Evolutionary conservation across 2,113 vertebrate species (phyloP).

Genomic region (Chinchilla lanigera): DNA sequence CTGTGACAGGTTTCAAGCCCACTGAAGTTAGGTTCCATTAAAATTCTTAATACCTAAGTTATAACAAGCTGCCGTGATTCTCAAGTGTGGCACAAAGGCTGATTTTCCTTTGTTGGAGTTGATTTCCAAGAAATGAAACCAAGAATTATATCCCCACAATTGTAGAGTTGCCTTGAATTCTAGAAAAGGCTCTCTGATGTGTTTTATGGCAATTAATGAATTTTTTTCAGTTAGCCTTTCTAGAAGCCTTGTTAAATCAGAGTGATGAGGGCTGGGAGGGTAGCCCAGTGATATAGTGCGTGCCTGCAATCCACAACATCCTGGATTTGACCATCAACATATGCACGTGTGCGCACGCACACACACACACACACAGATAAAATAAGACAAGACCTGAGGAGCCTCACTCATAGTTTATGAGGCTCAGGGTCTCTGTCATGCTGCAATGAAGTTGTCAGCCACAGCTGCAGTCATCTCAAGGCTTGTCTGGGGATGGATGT

Average conservation of each 20-base stretch:
- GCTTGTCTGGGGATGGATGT: neutral
- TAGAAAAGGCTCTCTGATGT: no score
- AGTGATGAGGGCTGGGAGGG: neutral
- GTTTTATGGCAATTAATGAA: no score
- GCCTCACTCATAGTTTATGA: neutral
- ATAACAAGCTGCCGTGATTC: neutral
- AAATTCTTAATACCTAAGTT: constrained; percentile 37
- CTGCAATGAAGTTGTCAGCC: neutral
- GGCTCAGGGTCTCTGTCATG: neutral
- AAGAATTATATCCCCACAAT: no score
- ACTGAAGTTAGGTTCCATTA: neutral
- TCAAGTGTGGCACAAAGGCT: neutral
- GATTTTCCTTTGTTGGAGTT: no score
- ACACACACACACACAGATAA: neutral
- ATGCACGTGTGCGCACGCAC: fast-evolving
- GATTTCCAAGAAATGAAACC: no score
- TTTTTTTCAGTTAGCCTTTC: no score
- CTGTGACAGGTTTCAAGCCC: neutral
- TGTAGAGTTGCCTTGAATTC: no score
- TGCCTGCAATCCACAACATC: neutral
- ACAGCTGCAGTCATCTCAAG: neutral
- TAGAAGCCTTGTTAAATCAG: neutral
- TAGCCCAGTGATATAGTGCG: neutral
- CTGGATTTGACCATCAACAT: neutral
- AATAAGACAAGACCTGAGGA: neutral